Conservation (phyloP, 2,797 vertebrate genomes). For the Scomberomorus guttatus region DNA sequence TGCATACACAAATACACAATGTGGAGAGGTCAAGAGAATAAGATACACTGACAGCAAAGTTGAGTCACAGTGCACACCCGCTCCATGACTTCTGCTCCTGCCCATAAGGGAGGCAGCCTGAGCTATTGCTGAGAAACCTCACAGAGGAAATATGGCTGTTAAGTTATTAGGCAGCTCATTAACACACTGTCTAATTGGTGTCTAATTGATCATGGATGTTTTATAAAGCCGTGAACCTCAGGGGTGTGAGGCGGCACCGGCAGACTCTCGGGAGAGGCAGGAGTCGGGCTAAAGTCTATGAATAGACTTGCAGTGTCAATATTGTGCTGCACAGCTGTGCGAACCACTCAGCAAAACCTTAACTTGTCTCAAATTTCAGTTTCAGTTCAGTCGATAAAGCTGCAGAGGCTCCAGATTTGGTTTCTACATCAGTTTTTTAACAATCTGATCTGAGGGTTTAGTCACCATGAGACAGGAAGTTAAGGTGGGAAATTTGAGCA, state of each 20-base stretch:
- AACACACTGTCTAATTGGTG: conserved; percentile 79
- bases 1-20: conserved; percentile 4
- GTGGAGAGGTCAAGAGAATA: conserved; percentile 23
- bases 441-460: conserved; percentile 1
- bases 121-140: conserved; percentile 51
- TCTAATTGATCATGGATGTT: conserved; percentile 82
- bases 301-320: conserved; percentile 32
- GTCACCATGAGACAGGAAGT: conserved; percentile 10
- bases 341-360: conserved; percentile 25
- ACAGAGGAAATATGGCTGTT: conserved; percentile 68
- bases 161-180: conserved; percentile 80
- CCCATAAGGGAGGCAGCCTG: conserved; percentile 40
- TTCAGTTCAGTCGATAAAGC: conserved; percentile 4
- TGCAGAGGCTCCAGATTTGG: not conserved
- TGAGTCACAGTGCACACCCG: conserved; percentile 26
- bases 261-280: conserved; percentile 47
- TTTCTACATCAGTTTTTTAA: conserved; percentile 5
- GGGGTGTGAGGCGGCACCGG: conserved; percentile 41
- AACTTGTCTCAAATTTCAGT: conserved; percentile 6
- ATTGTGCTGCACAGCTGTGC: conserved; percentile 11
- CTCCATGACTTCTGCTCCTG: conserved; percentile 17
- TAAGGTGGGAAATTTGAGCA: conserved; percentile 15
- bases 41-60: conserved; percentile 9
- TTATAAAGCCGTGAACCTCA: conserved; percentile 67
- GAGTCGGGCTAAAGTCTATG: conserved; percentile 17